These are phyloP conservation scores for Sphaerophoria rueppellii DNA, from an alignment of 2,888 invertebrate species.

Conservation along the genomic window DNA sequence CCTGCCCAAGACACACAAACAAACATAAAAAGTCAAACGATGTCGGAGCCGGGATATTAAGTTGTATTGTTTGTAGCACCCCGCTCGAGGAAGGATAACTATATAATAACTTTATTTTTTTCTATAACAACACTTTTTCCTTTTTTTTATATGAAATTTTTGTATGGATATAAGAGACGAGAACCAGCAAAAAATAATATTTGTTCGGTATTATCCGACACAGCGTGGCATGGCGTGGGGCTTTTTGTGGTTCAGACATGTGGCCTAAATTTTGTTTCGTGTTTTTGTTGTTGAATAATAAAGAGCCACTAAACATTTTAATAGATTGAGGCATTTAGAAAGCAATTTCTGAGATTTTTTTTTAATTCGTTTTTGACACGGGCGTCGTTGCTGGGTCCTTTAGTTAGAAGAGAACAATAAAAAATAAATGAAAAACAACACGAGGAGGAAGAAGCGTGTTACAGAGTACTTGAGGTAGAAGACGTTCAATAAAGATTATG, in stretches of 20 bases:
- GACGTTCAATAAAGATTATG: not conserved
- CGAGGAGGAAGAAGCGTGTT: not conserved
- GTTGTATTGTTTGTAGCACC: constrained; percentile 15
- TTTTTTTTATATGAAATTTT: not conserved
- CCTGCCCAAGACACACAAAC: not conserved
- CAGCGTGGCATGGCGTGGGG: not conserved
- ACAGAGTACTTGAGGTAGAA: not conserved
- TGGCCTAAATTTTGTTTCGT: constrained; percentile 57
- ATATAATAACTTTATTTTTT: constrained; percentile 5
- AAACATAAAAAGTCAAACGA: constrained; percentile 9
- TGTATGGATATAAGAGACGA: not conserved
- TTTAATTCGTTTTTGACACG: constrained; percentile 3
- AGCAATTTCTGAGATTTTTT: constrained; percentile 20
- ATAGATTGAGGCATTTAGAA: constrained; percentile 59
- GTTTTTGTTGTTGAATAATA: constrained; percentile 59
- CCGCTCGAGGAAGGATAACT: constrained; percentile 1
- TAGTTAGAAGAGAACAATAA: not conserved
- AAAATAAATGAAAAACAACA: not conserved
- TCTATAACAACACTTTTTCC: not conserved
- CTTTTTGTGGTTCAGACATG: constrained; percentile 61
- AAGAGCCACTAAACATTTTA: constrained; percentile 69
- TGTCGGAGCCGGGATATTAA: constrained; percentile 19
- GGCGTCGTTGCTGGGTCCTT: constrained; percentile 11
- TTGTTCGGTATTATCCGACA: not conserved
- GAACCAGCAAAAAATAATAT: not conserved